Evolutionary conservation across 1,140 invertebrate species (phyloP), one percentile per base, ranked within the genome.

Genomic region (Eciton burchellii): DNA sequence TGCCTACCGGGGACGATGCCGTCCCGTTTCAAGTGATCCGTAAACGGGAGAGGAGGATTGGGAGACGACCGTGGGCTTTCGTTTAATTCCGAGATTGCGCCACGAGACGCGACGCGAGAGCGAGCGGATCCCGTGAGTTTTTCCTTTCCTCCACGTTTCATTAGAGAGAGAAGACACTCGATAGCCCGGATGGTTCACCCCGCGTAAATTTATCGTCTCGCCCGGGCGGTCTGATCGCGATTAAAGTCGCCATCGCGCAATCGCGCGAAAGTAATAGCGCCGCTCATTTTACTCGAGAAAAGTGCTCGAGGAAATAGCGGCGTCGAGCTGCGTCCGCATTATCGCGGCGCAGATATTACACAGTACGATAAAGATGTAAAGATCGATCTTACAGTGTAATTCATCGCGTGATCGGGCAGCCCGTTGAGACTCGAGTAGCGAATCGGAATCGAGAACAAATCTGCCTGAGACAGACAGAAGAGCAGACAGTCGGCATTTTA

Each of bases 81-180:
- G 57, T 84, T 87, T 87, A 84, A 88, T 88, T 88, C 70, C n/a
- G 81, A 86, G 72, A 87, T 87, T 87, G 73, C 84, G 35, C 57
- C 29, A 21, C 62, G 45, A 71, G 43, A 29, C 70, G 68, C 49
- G 49, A 24, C 11, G 59, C 9, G 12, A 14, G 21, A 35, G 6
- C 65, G 70, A 63, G 68, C 68, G 65, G 60, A 56, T 65, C 74
- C 66, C 72, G 74, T 47, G 24, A 70, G 65, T 71, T 47, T 72
- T 52, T 56, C 12, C 57, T 57, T 56, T 12, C 57, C 52, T 82
- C 12, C 11, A n/a, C 9, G 21, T 63, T 83, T 83, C 47, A 76
- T 49, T 60, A 59, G 6, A 35, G 24, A 12, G 4, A 47, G 21
- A 24, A 81, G 47, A 47, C 65, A 45, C 52, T 70, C 49, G 47